Conservation (phyloP, 2,888 invertebrate genomes). For the Conistra vaccinii region DNA sequence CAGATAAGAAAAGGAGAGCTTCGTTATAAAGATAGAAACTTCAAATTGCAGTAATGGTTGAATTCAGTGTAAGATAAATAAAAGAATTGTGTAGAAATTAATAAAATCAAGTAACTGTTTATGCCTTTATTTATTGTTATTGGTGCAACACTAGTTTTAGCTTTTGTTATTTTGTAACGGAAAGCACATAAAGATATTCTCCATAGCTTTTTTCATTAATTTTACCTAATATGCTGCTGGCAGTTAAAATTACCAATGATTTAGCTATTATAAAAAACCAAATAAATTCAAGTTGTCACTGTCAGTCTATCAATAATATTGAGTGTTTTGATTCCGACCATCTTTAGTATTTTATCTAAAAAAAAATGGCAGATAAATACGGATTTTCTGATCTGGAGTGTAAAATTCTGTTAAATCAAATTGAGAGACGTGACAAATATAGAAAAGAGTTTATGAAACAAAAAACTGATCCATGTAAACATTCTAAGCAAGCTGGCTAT, state of each 20-base stretch:
- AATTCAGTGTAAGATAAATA: conserved; percentile 40
- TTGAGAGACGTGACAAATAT: conserved; percentile 89
- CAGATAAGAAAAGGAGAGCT: conserved; percentile 93
- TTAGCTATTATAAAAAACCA: conserved; percentile 1
- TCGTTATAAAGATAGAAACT: conserved; percentile 93
- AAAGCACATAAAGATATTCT: conserved; percentile 17
- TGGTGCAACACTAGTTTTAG: no score
- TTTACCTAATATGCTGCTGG: conserved; percentile 27
- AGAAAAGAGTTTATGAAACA: conserved; percentile 93
- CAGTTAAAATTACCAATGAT: not conserved
- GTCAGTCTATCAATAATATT: not conserved
- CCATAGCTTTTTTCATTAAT: conserved; percentile 5
- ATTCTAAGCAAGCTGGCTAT: conserved; percentile 92
- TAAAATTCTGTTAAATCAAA: conserved; percentile 90
- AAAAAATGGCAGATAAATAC: conserved; percentile 76
- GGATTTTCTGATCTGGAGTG: conserved; percentile 88
- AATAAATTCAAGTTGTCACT: conserved; percentile 11
- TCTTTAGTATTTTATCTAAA: not conserved
- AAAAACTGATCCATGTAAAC: conserved; percentile 92
- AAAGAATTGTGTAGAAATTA: conserved; percentile 60
- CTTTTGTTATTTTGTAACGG: conserved; percentile 11
- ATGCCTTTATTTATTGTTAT: conserved; percentile 29
- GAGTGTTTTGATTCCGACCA: not conserved
- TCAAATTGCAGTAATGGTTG: conserved; percentile 91
- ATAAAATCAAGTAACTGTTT: conserved; percentile 60